Percentiles rank a stretch among this genome's conserved stretches.
Conservation (phyloP, 2,113 vertebrate genomes). For the Plotosus lineatus region DNA sequence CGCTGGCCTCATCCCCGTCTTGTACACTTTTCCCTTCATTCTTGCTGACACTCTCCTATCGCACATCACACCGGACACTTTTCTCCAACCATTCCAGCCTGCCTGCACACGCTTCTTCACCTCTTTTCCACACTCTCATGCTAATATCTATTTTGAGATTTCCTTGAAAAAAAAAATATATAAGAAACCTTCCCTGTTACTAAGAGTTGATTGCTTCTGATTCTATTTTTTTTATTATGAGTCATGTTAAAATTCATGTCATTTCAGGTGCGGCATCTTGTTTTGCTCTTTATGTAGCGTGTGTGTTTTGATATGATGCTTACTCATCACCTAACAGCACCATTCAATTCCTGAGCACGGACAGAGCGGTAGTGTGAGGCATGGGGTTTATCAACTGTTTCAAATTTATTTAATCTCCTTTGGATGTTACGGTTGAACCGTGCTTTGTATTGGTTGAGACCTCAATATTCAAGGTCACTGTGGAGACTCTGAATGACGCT, state of each 20-base stretch:
- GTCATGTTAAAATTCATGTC: constrained; percentile 40
- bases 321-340: constrained; percentile 19
- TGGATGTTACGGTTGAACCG: background rate
- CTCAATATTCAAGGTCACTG: constrained; percentile 32
- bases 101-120: too few relatives aligned
- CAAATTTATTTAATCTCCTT: constrained; percentile 37
- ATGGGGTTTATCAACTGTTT: constrained; percentile 22
- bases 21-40: too few relatives aligned
- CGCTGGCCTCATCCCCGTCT: too few relatives aligned
- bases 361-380: background rate
- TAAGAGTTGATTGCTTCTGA: constrained; percentile 37
- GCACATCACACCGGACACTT: too few relatives aligned
- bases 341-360: constrained; percentile 13
- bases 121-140: too few relatives aligned
- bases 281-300: constrained; percentile 5
- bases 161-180: constrained; percentile 43
- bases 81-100: too few relatives aligned
- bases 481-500: background rate
- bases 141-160: constrained; percentile 44
- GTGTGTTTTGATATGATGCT: constrained; percentile 26
- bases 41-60: too few relatives aligned
- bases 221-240: constrained; percentile 57
- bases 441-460: constrained; percentile 31
- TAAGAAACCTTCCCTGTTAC: constrained; percentile 47
- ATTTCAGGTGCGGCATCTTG: background rate